Evolutionary conservation across 2,113 vertebrate species (phyloP).

Genomic region (Gopherus flavomarginatus): DNA sequence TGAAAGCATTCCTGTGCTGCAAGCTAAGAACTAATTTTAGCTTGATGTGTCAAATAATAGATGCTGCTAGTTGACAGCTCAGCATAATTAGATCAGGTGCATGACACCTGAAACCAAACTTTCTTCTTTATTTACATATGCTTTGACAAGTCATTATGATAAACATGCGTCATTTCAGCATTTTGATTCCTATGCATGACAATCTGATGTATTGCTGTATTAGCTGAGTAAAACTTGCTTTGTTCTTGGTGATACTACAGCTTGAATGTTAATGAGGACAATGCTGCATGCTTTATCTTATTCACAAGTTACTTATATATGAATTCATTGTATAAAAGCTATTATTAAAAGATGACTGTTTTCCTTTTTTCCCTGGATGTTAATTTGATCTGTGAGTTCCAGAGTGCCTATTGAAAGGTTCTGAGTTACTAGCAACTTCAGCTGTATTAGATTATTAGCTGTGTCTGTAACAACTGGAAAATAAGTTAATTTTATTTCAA

Average conservation of each 20-base stretch:
- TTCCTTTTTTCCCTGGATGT: not conserved
- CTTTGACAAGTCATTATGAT: conserved; percentile 28
- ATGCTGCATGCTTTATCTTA: not conserved
- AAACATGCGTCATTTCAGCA: not conserved
- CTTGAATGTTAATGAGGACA: not conserved
- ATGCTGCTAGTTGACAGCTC: conserved; percentile 12
- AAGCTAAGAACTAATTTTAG: conserved; percentile 34
- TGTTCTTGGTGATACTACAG: not conserved
- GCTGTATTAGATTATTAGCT: not conserved
- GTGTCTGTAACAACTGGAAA: not conserved
- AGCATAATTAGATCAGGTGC: conserved; percentile 28
- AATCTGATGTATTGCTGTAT: not conserved
- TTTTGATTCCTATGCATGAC: not conserved
- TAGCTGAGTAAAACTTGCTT: not conserved
- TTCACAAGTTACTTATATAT: not conserved
- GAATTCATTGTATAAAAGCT: not conserved
- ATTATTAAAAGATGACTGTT: not conserved
- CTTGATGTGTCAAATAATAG: not conserved
- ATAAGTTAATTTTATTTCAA: not conserved
- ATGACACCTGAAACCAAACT: conserved; percentile 17
- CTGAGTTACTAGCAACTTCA: not conserved
- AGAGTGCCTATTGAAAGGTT: not conserved
- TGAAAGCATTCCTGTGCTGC: not conserved
- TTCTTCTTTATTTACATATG: conserved; percentile 38
- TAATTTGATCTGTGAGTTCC: not conserved